Evolutionary conservation across 2,888 invertebrate species (phyloP).

Genomic region (Physocephala rufipes): DNA sequence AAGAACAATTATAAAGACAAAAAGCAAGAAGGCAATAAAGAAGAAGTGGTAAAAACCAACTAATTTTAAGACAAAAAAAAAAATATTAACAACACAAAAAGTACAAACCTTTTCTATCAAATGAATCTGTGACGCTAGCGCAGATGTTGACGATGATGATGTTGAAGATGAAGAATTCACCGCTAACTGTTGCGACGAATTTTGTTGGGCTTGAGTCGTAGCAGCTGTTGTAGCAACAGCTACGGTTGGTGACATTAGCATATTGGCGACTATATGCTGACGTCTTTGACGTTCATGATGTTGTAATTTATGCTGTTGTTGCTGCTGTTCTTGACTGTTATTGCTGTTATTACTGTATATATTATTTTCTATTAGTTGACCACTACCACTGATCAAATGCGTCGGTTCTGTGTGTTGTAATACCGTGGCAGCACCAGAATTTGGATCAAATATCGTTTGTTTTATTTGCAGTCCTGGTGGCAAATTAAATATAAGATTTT

Average conservation of each 20-base stretch:
- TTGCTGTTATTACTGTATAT: conserved; percentile 37
- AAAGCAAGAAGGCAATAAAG: conserved; percentile 37
- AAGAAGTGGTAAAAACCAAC: conserved; percentile 45
- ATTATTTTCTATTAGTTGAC: conserved; percentile 32
- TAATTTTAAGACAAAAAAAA: conserved; percentile 35
- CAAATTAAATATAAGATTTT: conserved; percentile 60
- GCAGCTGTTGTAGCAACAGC: conserved; percentile 41
- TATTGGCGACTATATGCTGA: conserved; percentile 62
- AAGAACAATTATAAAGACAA: conserved; percentile 33
- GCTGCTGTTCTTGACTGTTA: conserved; percentile 43
- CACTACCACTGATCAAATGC: conserved; percentile 46
- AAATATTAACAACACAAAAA: conserved; percentile 49
- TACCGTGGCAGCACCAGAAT: conserved; percentile 41
- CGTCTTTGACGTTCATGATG: conserved; percentile 53
- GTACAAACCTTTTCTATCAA: conserved; percentile 65
- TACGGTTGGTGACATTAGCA: conserved; percentile 65
- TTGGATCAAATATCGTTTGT: conserved; percentile 56
- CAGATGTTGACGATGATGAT: conserved; percentile 46
- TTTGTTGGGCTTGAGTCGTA: conserved; percentile 42
- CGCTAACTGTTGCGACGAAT: conserved; percentile 35
- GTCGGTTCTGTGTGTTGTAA: conserved; percentile 54
- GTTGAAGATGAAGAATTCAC: conserved; percentile 42
- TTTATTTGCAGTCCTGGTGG: conserved; percentile 61
- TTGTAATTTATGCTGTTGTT: conserved; percentile 45
- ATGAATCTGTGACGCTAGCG: conserved; percentile 65